Evolutionary conservation across 2,797 vertebrate species (phyloP).

Genomic region (Adrianichthys oophorus): DNA sequence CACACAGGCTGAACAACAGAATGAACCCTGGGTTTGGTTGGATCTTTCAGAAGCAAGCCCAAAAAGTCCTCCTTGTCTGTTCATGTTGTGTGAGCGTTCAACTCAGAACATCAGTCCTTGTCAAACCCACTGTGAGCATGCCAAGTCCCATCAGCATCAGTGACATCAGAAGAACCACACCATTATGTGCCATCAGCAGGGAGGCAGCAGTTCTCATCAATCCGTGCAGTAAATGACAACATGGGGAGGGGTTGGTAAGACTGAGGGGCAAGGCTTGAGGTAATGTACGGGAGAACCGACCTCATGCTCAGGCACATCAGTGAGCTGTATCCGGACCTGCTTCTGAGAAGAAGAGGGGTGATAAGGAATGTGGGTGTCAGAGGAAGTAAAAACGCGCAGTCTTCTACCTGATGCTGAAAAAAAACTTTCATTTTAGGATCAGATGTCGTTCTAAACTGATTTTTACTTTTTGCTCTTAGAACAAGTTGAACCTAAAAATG

Average conservation of each 20-base stretch:
- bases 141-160: slow-evolving; percentile 19
- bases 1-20: slow-evolving; percentile 27
- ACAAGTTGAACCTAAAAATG: too few species aligned
- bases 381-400: slow-evolving; percentile 8
- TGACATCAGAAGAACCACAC: slow-evolving; percentile 10
- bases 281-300: slow-evolving; percentile 65
- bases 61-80: slow-evolving; percentile 9
- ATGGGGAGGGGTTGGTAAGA: not conserved
- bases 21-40: not conserved
- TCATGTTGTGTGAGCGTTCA: slow-evolving; percentile 13
- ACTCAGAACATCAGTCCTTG: not conserved
- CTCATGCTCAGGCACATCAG: slow-evolving; percentile 72
- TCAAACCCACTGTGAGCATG: slow-evolving; percentile 20
- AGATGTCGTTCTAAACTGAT: too few species aligned
- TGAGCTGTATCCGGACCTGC: slow-evolving; percentile 82
- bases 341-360: slow-evolving; percentile 75
- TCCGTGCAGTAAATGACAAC: slow-evolving; percentile 63
- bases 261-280: slow-evolving; percentile 2
- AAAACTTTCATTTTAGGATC: too few species aligned
- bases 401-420: too few species aligned
- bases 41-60: not conserved
- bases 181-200: slow-evolving; percentile 2
- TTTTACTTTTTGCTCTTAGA: too few species aligned
- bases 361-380: slow-evolving; percentile 38
- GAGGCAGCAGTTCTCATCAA: slow-evolving; percentile 36